Evolutionary conservation across 2,113 vertebrate genomes (phyloP), one percentile per base, ranked within the genome.

Genomic region (Anoura caudifer): DNA sequence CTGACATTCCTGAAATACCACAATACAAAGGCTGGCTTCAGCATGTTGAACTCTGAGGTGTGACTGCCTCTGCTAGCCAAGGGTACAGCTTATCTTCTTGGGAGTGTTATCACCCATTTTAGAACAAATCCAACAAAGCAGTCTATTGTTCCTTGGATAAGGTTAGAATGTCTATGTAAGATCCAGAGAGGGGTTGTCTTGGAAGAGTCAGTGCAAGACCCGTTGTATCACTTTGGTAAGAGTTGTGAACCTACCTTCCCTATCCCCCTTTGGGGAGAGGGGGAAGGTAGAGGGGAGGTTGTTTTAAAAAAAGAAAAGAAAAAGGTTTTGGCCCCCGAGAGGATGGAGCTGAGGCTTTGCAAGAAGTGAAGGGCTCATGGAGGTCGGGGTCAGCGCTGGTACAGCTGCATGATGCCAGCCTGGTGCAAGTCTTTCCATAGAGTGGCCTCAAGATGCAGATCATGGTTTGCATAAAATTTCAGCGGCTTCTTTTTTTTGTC

Each of bases 401-500:
- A 98, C 14, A 99, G 94, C n/a, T 76, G 80, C 85, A 99, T 75
- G 90, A 98, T 95, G 12, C 97, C 97, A 0, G 87, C 95, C 0
- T 33, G 59, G 83, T 98, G 97, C 56, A 99, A 92, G 7, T 70
- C 91, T 86, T 98, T 98, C 99, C 98, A 99, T 22, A 98, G 96
- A 0, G 70, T 47, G 0, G 96, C 93, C 97, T 99, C 98, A 97
- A 99, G 96, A 90, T 43, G 63, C 95, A 99, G 97, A 98, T 99
- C 97, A 0, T 99, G 98, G 97, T 99, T 99, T 97, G 96, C 94
- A 8, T 97, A 99, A 89, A 99, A 99, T 91, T 96, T 96, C 87
- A 99, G 94, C 0, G 98, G 98, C 47, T 94, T 98, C 95, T 97
- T 98, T 75, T 91, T 76, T 11, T 8, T 50, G 76, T 99, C 98